Percentiles rank a stretch among this genome's conserved stretches.
phyloP scores from a whole-genome alignment of 1,140 invertebrate genomes.

The Pygmarrhopalites habei region DNA sequence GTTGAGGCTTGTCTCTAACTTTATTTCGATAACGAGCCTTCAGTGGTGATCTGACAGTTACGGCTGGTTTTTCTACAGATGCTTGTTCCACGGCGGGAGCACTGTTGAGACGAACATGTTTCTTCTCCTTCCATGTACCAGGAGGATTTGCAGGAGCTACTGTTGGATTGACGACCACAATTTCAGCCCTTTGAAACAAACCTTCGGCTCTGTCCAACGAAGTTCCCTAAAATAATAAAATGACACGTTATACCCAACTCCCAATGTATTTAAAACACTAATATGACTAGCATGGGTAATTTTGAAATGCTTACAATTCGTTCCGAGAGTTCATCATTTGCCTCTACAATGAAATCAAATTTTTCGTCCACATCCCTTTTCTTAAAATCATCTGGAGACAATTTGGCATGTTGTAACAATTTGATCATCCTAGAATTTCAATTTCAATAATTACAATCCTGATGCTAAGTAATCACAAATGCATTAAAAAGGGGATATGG shows the following conservation, averaged over 20 bases:
- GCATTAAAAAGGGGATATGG: no score
- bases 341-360: conserved; percentile 64
- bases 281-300: no score
- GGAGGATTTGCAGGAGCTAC: conserved; percentile 39
- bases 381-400: conserved; percentile 52
- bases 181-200: conserved; percentile 52
- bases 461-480: no score
- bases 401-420: conserved; percentile 53
- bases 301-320: conserved; percentile 55
- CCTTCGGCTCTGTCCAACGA: conserved; percentile 65
- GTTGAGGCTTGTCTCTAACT: conserved; percentile 61
- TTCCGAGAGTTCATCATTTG: conserved; percentile 74
- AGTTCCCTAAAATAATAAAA: conserved; percentile 45
- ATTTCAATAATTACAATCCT: no score
- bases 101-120: conserved; percentile 20
- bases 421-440: conserved; percentile 44
- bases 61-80: neutral
- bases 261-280: conserved; percentile 1
- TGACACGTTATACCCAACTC: conserved; percentile 4
- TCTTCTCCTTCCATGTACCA: conserved; percentile 39
- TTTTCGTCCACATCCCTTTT: conserved; percentile 58
- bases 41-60: conserved; percentile 11
- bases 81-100: conserved; percentile 4
- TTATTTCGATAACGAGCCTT: conserved; percentile 20
- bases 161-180: conserved; percentile 46